Evolutionary conservation across 1,140 invertebrate genomes (phyloP), one percentile per base, ranked within the genome.

Genomic region (Drosophila littoralis): DNA sequence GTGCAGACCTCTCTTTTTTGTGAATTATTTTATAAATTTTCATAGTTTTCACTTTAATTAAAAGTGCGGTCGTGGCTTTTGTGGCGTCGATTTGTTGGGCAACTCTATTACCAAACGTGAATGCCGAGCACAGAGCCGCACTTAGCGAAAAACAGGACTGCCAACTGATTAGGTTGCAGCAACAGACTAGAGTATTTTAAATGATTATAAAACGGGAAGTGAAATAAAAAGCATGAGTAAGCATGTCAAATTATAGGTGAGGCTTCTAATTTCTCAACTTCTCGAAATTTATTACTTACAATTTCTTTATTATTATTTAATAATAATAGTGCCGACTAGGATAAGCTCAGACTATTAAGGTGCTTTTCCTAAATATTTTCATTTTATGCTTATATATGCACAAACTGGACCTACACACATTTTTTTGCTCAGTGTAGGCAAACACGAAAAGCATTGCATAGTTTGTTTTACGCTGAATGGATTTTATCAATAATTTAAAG

Each of bases 41-140:
- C 83, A 88, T 88, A 88, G 84, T 88, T 88, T 89, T 80, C 79
- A 83, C 77, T 88, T 88, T 88, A 85, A 88, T 88, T 88, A 88
- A 88, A 88, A 88, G 83, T 80, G 83, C 73, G 83, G 83, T 88
- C 83, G 78, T 83, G 84, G 76, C 79, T 83, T 88, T 69, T 86
- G 83, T 66, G 82, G 82, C 79, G 32, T 42, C 58, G 32, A 43
- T 61, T 65, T 77, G 64, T 50, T 84, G 81, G 48, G 50, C 58
- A 86, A 79, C 71, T 82, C 64, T 70, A 82, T 88, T 86, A 85
- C 74, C 74, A 75, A 70, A 70, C 42, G 32, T 43, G 58, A 69
- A 72, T 64, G 50, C 36, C 38, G 43, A 66, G 71, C 77, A 28
- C 59, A 70, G 54, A 67, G 63, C 51, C 71, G 80, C 71, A 77